Evolutionary conservation across 1,140 invertebrate species (phyloP).

Genomic region (Heliothis subflexa): DNA sequence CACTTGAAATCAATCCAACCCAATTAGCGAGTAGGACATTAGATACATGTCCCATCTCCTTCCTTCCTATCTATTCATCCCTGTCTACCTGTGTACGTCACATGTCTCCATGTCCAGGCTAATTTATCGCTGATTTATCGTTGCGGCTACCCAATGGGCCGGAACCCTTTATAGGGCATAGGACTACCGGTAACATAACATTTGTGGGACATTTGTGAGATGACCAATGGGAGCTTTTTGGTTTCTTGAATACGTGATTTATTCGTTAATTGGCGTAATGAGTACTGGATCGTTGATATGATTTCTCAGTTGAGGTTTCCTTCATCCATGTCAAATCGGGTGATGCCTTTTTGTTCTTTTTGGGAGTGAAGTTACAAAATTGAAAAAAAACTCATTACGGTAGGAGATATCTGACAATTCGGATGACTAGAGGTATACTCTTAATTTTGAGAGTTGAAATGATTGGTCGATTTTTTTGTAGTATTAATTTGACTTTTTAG

Average conservation of each 20-base stretch:
- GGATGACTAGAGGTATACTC: too few species aligned
- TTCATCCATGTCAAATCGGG: too few species aligned
- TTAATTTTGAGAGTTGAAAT: too few species aligned
- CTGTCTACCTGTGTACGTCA: constrained; percentile 48
- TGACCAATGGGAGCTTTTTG: neutral
- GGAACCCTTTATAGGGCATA: constrained; percentile 58
- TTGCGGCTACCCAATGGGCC: constrained; percentile 57
- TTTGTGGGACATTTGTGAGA: constrained; percentile 11
- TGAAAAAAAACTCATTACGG: too few species aligned
- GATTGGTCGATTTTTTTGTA: too few species aligned
- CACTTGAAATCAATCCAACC: constrained; percentile 37
- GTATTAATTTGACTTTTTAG: too few species aligned
- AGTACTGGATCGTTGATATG: neutral
- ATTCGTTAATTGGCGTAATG: neutral
- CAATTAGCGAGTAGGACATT: constrained; percentile 36
- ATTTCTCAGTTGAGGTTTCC: neutral
- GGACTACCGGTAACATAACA: constrained; percentile 44
- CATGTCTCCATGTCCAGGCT: constrained; percentile 52
- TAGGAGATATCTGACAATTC: too few species aligned
- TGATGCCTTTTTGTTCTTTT: too few species aligned
- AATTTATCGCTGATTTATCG: constrained; percentile 67
- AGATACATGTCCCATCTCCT: constrained; percentile 8
- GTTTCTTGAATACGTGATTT: neutral
- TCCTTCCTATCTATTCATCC: neutral
- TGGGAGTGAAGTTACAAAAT: too few species aligned